Evolutionary conservation across 1,140 invertebrate species (phyloP).

Genomic region (Trialeurodes vaporariorum): DNA sequence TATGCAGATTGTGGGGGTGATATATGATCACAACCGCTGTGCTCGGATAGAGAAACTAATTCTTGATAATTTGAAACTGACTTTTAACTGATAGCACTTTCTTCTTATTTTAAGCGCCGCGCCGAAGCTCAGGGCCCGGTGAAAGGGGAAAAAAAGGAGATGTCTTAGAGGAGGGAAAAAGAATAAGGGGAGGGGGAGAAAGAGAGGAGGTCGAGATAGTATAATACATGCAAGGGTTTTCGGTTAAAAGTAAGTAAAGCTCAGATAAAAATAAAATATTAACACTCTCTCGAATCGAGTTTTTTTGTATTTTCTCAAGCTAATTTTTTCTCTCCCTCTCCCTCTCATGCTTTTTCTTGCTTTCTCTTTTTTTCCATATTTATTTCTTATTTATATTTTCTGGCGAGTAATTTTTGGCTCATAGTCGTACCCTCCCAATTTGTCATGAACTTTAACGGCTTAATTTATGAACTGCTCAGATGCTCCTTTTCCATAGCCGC

Average conservation of each 20-base stretch:
- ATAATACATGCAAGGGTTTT: not conserved
- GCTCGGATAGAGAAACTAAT: not conserved
- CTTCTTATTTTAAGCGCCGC: conserved; percentile 1
- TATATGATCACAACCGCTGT: not conserved
- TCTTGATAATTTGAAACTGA: conserved; percentile 1
- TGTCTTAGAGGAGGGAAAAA: not conserved
- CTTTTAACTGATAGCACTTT: not conserved
- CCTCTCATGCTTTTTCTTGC: too few relatives aligned
- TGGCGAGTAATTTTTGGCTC: not conserved
- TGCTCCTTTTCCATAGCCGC: too few relatives aligned
- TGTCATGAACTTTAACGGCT: not conserved
- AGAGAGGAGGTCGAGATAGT: not conserved
- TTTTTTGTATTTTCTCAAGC: not conserved
- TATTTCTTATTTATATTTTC: not conserved
- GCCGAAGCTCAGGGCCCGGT: too few relatives aligned
- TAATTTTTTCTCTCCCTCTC: not conserved
- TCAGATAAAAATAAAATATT: not conserved
- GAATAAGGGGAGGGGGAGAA: not conserved
- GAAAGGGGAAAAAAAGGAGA: not conserved
- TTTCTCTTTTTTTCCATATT: too few relatives aligned
- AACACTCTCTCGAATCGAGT: not conserved
- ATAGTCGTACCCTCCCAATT: not conserved
- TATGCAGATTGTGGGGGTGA: not conserved
- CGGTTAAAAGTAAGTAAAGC: not conserved
- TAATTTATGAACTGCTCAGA: not conserved